Evolutionary conservation across 2,888 invertebrate genomes (phyloP), one percentile per base, ranked within the genome.

Genomic region (Caprella mutica): DNA sequence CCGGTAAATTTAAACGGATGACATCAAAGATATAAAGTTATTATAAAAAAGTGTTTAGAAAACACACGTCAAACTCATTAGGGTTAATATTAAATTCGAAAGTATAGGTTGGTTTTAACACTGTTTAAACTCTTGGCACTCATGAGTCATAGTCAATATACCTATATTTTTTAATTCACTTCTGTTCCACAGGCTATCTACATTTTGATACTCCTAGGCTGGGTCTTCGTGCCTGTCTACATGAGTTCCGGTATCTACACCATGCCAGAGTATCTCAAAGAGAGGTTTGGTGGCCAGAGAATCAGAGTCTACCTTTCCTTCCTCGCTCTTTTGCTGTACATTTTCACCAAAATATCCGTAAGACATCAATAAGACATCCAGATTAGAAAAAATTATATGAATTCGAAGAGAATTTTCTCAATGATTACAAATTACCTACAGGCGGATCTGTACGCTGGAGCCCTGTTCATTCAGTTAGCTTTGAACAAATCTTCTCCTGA

Each of bases 271-370:
- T 78, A 78, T 66, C 67, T 78, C 35, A 68, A 71, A 62, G 72
- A 73, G 60, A 67, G 77, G 19, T 77, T 77, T 67, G 77, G 77
- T 8, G 77, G 77, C 6, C 73, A 76, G 65, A 68, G 78, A 46
- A 78, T 78, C 48, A 70, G 77, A 24, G 69, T 78, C 6, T 78
- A 77, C 66, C 70, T 78, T 48, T 74, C 77, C 3, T 71, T 74
- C 17, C 68, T 78, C 1, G 75, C 62, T 5, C 70, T 78, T 1
- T 68, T 78, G 2, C 69, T 78, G 6, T 77, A 75, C 63, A 72
- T 77, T n/a, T 76, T 77, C 68, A 77, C 77, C 3, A 77, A 77
- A 68, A 76, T 77, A 51, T 77, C 77, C 24, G 77, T 77, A 69
- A 72, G 72, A 68, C 21, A 17, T 43, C n/a, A 14, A 17, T 9